Percentiles rank a stretch among this genome's conserved stretches.
These are phyloP conservation scores for Cheilinus undulatus DNA, from an alignment of 2,113 vertebrate genomes.

Conservation along the genomic window DNA sequence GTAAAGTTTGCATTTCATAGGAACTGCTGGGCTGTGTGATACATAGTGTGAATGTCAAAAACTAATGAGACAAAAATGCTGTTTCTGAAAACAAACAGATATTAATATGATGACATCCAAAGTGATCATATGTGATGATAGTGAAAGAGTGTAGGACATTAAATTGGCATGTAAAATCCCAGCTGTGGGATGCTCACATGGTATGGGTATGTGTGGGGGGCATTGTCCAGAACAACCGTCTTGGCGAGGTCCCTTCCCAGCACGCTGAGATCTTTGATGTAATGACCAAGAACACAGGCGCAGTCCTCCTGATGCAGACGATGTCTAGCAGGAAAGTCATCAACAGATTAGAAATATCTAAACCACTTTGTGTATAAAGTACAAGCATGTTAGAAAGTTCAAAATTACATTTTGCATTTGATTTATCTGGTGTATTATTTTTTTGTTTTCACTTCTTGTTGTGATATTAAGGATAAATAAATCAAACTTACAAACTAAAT, in stretches of 20 bases:
- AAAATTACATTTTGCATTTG: too few species aligned
- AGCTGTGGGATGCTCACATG: slow-evolving; percentile 71
- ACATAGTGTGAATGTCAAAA: too few species aligned
- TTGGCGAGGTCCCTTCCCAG: slow-evolving; percentile 85
- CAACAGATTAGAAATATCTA: neutral
- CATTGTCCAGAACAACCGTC: slow-evolving; percentile 85
- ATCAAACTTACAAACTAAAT: too few species aligned
- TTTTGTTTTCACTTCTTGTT: too few species aligned
- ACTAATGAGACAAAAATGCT: neutral
- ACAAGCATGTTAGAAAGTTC: too few species aligned
- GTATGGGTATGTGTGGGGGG: slow-evolving; percentile 83
- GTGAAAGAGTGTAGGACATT: neutral
- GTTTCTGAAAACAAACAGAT: neutral
- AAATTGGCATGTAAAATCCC: neutral
- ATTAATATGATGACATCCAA: neutral
- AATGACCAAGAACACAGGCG: slow-evolving; percentile 85
- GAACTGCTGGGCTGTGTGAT: too few species aligned
- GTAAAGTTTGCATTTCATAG: too few species aligned
- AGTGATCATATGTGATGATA: too few species aligned
- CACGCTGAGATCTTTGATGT: slow-evolving; percentile 85
- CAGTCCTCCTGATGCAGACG: slow-evolving; percentile 87
- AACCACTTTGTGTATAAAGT: neutral
- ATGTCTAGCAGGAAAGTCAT: slow-evolving; percentile 59
- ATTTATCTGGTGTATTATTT: too few species aligned
- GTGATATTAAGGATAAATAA: too few species aligned